Evolutionary conservation across 2,797 vertebrate species (phyloP).

Genomic region (Muscicapa comitata): DNA sequence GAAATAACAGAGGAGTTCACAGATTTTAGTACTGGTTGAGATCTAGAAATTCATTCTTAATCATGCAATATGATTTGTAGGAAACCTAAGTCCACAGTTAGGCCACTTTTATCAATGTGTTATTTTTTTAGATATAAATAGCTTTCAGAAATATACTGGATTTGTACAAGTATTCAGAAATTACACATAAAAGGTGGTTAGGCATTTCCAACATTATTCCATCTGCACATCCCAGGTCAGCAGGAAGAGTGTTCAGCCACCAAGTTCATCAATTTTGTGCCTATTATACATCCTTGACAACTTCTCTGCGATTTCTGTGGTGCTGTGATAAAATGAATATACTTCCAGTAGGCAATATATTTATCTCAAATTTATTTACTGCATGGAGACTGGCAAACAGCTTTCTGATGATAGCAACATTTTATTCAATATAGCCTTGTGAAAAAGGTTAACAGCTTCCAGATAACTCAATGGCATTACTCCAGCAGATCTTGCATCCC

Average conservation of each 20-base stretch:
- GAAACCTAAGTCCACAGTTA: not conserved
- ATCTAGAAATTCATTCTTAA: not conserved
- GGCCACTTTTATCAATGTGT: not conserved
- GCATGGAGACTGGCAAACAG: not conserved
- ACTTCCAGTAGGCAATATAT: not conserved
- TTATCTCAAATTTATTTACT: not conserved
- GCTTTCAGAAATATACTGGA: not conserved
- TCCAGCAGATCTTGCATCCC: not conserved
- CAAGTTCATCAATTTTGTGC: not conserved
- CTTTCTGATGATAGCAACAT: not conserved
- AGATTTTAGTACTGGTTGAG: not conserved
- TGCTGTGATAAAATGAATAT: not conserved
- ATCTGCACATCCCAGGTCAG: not conserved
- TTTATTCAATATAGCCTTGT: not conserved
- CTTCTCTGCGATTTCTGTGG: not conserved
- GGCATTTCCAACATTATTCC: not conserved
- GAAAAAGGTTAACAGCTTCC: constrained; percentile 13
- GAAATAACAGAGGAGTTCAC: not conserved
- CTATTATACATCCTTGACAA: not conserved
- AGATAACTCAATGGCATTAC: not conserved
- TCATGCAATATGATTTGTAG: not conserved
- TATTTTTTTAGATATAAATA: not conserved
- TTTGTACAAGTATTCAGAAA: not conserved
- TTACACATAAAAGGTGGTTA: not conserved
- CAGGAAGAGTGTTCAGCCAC: not conserved